phyloP scores from a whole-genome alignment of 2,888 invertebrate genomes.

The Aelia acuminata region DNA sequence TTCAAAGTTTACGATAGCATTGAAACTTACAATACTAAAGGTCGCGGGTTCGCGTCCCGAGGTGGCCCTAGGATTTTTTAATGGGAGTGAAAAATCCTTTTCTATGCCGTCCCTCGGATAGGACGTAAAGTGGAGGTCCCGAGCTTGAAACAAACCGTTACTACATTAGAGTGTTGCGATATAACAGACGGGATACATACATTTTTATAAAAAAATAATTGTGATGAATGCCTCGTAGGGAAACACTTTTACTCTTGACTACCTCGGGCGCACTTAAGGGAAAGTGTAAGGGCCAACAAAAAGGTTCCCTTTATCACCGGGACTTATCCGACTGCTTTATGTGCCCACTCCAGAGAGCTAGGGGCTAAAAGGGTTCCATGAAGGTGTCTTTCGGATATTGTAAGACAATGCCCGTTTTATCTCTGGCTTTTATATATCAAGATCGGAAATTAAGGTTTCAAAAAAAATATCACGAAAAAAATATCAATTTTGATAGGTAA shows the following conservation, averaged over 20 bases:
- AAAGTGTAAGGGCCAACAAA: constrained; percentile 13
- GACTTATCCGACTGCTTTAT: background rate
- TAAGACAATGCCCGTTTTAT: background rate
- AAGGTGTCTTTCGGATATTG: background rate
- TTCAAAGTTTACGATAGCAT: too few relatives aligned
- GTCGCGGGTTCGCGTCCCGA: too few relatives aligned
- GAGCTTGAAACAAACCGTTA: too few relatives aligned
- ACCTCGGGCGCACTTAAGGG: background rate
- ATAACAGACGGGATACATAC: too few relatives aligned
- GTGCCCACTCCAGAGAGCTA: background rate
- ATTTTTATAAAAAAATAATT: background rate
- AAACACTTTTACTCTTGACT: background rate
- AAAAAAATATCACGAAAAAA: too few relatives aligned
- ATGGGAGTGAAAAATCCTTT: too few relatives aligned
- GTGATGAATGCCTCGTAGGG: background rate
- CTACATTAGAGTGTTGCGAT: too few relatives aligned
- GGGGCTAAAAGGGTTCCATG: background rate
- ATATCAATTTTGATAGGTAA: too few relatives aligned
- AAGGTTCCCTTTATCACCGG: background rate
- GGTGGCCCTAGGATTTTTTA: too few relatives aligned
- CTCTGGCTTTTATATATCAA: background rate
- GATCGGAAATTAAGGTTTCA: background rate
- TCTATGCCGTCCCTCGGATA: too few relatives aligned
- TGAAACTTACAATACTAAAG: too few relatives aligned
- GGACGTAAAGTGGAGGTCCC: too few relatives aligned